These are phyloP conservation scores for Drosophila subquinaria DNA, from an alignment of 2,888 invertebrate genomes.

Conservation along the genomic window DNA sequence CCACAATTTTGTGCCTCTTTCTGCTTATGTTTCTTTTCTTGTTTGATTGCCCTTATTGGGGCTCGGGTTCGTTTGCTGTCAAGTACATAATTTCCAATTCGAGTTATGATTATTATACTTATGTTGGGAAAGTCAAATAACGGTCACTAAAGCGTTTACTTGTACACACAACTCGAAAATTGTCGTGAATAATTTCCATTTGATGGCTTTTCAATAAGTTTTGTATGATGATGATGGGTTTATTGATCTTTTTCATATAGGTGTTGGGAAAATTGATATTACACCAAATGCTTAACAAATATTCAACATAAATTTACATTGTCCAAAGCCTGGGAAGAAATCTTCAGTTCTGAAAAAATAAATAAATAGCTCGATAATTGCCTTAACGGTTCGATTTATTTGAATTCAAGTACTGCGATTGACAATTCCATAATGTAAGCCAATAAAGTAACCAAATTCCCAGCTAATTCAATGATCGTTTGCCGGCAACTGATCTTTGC, in stretches of 20 bases:
- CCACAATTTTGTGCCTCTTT: constrained; percentile 27
- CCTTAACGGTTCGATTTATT: constrained; percentile 26
- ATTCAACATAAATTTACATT: constrained; percentile 42
- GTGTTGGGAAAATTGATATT: constrained; percentile 71
- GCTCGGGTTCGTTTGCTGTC: constrained; percentile 28
- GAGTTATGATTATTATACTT: constrained; percentile 77
- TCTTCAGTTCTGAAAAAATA: constrained; percentile 10
- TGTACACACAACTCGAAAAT: constrained; percentile 34
- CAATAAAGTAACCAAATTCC: neutral
- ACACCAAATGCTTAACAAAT: constrained; percentile 55
- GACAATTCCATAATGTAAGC: constrained; percentile 1
- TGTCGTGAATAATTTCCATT: constrained; percentile 72
- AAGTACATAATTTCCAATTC: constrained; percentile 73
- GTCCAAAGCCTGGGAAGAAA: constrained; percentile 53
- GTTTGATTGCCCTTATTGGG: constrained; percentile 81
- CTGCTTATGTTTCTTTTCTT: constrained; percentile 25
- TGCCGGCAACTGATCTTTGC: constrained; percentile 10
- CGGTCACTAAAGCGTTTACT: constrained; percentile 46
- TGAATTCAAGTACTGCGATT: constrained; percentile 5
- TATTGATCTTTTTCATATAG: constrained; percentile 70
- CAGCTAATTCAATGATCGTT: neutral
- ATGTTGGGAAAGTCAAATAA: constrained; percentile 79
- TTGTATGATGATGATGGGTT: constrained; percentile 56
- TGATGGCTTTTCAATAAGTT: constrained; percentile 72
- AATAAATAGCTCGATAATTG: constrained; percentile 28